Conservation (phyloP, 2,797 vertebrate species). For the Pempheris klunzingeri region DNA sequence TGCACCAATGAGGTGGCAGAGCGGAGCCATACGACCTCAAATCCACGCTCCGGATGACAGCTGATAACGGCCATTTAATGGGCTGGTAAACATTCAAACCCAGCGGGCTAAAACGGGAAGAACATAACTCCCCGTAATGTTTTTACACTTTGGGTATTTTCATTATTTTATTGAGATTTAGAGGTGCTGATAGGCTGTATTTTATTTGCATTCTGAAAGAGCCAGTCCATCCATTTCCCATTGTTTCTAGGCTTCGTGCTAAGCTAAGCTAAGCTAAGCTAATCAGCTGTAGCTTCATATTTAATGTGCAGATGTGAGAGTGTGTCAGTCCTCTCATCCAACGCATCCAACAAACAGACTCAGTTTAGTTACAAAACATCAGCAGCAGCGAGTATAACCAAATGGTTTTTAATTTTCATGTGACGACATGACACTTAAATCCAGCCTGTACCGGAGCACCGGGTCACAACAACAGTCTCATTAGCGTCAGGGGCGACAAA, state of each 20-base stretch:
- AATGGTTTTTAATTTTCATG: slow-evolving; percentile 13
- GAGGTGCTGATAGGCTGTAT: not conserved
- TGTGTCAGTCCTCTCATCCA: not conserved
- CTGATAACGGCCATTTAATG: too few species aligned
- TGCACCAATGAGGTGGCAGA: too few species aligned
- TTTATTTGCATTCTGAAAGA: not conserved
- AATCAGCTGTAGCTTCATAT: not conserved
- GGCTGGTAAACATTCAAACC: too few species aligned
- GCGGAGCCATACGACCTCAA: too few species aligned
- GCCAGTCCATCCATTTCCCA: not conserved
- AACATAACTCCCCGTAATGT: not conserved
- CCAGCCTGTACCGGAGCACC: slow-evolving; percentile 16
- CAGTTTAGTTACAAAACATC: not conserved
- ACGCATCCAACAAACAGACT: too few species aligned
- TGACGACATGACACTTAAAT: slow-evolving; percentile 11
- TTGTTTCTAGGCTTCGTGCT: not conserved
- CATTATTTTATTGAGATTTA: not conserved
- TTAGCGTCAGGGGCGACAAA: not conserved
- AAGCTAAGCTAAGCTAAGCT: not conserved
- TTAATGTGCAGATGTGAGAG: not conserved
- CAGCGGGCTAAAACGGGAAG: not conserved
- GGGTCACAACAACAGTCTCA: not conserved
- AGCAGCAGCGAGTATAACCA: slow-evolving; percentile 12
- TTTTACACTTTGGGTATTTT: too few species aligned
- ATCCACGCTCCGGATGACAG: too few species aligned